Evolutionary conservation across 2,113 vertebrate species (phyloP), one percentile per base, ranked within the genome.

Genomic region (Anoplopoma fimbria): DNA sequence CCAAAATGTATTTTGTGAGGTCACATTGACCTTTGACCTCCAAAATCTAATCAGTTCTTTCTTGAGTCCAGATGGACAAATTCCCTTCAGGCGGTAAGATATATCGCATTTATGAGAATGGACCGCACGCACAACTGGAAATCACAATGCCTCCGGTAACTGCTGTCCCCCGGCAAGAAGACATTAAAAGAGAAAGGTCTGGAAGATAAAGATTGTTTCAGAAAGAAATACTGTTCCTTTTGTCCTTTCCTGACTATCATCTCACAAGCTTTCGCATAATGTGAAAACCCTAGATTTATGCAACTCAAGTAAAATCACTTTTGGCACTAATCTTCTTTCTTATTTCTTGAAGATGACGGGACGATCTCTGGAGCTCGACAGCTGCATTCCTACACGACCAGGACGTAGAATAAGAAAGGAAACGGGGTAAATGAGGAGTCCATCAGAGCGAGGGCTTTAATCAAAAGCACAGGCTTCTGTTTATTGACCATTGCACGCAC

Each of bases 401-500:
- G 58, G 69, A 77, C 69, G 12, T 53, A 0, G 29, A 47, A 29
- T 77, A 70, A 19, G n/a, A 47, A 15, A 81, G 9, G 10, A 45
- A 31, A 65, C 6, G 0, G 21, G 45, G 53, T 29, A 81, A 91
- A 86, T 42, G 80, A 85, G 36, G 71, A 85, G 31, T 67, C 34
- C 14, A 45, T 75, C 45, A 75, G 49, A 72, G 51, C 12, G 27
- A 70, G 10, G 31, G 45, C 65, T 90, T 89, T 84, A 91, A 93
- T 93, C 84, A 91, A 94, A 94, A 95, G 93, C 94, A 94, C 89
- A 92, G 85, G 89, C 87, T 95, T 90, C 84, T 88, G 87, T 95
- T 96, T 95, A 95, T 95, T 95, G 83, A 92, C 80, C 29, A 34
- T 87, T 94, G 88, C 93, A 93, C 93, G 45, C 91, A 92, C 86